These are phyloP conservation scores for Cheilosia vulpina DNA, from an alignment of 2,888 invertebrate genomes.

Conservation along the genomic window DNA sequence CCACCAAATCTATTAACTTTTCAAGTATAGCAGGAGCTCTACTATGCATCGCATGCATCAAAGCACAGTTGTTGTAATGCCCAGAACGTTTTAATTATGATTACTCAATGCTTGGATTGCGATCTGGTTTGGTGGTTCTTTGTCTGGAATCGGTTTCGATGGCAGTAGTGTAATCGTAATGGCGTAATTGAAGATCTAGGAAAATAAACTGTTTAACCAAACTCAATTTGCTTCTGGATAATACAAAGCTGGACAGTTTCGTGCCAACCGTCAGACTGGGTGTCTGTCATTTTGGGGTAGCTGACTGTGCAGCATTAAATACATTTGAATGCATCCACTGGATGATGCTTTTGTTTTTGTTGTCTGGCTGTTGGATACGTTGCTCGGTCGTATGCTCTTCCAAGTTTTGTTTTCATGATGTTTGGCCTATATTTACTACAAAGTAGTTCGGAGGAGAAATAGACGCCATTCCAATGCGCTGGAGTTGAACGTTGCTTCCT, in stretches of 20 bases:
- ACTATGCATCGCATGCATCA: constrained; percentile 10
- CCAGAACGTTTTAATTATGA: constrained; percentile 73
- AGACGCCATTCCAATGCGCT: constrained; percentile 14
- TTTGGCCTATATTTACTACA: constrained; percentile 60
- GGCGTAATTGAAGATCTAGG: constrained; percentile 54
- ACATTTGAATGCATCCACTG: not conserved
- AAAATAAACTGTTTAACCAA: constrained; percentile 39
- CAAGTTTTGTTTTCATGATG: constrained; percentile 41
- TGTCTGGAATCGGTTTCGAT: not conserved
- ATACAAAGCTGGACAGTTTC: not conserved
- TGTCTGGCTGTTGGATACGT: constrained; percentile 6
- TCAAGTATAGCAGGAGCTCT: not conserved
- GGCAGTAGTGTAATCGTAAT: not conserved
- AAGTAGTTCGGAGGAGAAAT: constrained; percentile 5
- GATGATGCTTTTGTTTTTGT: constrained; percentile 27
- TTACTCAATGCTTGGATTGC: constrained; percentile 53
- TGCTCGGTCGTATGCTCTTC: not conserved
- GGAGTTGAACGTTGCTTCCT: constrained; percentile 46
- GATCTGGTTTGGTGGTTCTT: constrained; percentile 4
- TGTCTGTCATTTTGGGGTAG: constrained; percentile 29
- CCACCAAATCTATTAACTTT: constrained; percentile 38
- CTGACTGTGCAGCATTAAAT: not conserved
- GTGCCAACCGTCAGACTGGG: constrained; percentile 18
- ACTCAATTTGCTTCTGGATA: not conserved
- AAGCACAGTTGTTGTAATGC: constrained; percentile 51